Percentiles rank a stretch among this genome's conserved stretches.
phyloP scores from a whole-genome alignment of 2,113 vertebrate species.

The Ondatra zibethicus region DNA sequence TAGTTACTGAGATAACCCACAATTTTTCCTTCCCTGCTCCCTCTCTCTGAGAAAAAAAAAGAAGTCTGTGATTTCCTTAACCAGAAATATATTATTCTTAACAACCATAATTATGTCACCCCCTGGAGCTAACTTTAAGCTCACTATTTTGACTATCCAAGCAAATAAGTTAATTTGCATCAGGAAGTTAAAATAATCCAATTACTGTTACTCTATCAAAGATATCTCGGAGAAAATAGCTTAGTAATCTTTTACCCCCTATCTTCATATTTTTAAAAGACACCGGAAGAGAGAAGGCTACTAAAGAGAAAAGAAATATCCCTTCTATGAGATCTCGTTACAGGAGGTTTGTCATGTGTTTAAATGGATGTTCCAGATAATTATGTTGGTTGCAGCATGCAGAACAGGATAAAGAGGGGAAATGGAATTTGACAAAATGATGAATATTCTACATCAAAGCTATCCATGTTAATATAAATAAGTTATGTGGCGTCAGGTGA shows the following conservation, averaged over 20 bases:
- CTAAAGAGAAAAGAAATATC: not conserved
- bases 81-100: constrained; percentile 69
- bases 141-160: constrained; percentile 67
- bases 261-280: constrained; percentile 66
- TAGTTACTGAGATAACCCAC: not conserved
- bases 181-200: constrained; percentile 62
- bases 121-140: constrained; percentile 46
- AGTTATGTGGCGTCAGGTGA: constrained; percentile 38
- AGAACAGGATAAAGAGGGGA: constrained; percentile 56
- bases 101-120: constrained; percentile 58
- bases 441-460: constrained; percentile 57
- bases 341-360: constrained; percentile 31
- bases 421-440: constrained; percentile 70
- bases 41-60: not conserved
- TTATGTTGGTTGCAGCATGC: constrained; percentile 57
- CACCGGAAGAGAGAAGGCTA: constrained; percentile 29
- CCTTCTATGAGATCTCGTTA: constrained; percentile 11
- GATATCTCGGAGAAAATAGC: constrained; percentile 48
- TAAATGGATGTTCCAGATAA: constrained; percentile 61
- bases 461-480: constrained; percentile 54
- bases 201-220: constrained; percentile 65
- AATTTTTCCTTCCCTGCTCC: not conserved
- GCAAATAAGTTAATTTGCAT: constrained; percentile 72
- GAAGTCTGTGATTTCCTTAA: constrained; percentile 53
- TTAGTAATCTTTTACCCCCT: constrained; percentile 9